Evolutionary conservation across 1,140 invertebrate genomes (phyloP).

Genomic region (Drosophila azteca): DNA sequence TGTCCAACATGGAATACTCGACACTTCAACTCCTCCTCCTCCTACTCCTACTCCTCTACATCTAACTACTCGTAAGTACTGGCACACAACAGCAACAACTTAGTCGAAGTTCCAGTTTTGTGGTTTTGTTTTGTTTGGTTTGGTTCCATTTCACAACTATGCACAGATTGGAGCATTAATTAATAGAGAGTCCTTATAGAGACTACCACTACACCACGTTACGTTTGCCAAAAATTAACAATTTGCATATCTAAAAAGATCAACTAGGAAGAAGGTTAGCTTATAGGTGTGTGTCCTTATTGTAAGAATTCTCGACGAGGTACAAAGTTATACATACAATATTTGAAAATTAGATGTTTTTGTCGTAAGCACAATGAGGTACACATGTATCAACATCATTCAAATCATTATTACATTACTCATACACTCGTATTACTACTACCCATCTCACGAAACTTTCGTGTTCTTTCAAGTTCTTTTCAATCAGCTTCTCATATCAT

Average conservation of each 20-base stretch:
- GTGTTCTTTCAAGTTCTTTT: no score
- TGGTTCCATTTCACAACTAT: constrained; percentile 44
- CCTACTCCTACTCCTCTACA: no score
- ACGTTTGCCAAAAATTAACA: constrained; percentile 57
- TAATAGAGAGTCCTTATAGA: constrained; percentile 9
- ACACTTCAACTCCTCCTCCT: no score
- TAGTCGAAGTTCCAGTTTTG: constrained; percentile 17
- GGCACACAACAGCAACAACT: constrained; percentile 28
- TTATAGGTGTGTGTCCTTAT: constrained; percentile 60
- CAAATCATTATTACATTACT: constrained; percentile 51
- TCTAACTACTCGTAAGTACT: constrained; percentile 54
- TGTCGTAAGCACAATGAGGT: constrained; percentile 80
- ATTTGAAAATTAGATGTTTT: constrained; percentile 57
- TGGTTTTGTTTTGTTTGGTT: constrained; percentile 9
- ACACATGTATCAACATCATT: constrained; percentile 79
- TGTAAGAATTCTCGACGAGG: constrained; percentile 71
- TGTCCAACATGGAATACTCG: constrained; percentile 60
- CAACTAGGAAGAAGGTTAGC: constrained; percentile 69
- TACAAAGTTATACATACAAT: constrained; percentile 73
- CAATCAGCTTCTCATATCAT: background rate
- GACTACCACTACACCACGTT: constrained; percentile 45
- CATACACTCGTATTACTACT: background rate
- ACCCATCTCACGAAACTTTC: no score
- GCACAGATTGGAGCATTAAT: constrained; percentile 43
- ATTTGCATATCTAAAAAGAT: constrained; percentile 64